Conservation (phyloP, 2,113 vertebrate species). For the Pimephales promelas region DNA sequence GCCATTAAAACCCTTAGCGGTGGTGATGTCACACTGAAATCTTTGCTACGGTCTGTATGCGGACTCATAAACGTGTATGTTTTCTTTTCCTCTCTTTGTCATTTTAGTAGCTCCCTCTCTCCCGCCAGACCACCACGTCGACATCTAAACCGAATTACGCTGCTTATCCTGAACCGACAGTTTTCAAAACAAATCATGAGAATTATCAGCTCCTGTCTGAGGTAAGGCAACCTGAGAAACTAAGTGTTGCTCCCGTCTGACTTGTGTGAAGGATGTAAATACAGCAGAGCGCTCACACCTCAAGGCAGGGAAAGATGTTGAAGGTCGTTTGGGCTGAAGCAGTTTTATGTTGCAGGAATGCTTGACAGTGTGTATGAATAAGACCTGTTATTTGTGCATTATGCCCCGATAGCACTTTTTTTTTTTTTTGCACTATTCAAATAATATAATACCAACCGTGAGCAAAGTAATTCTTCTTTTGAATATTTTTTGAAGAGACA, state of each 20-base stretch:
- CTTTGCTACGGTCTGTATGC: background rate
- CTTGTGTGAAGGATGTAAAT: constrained; percentile 31
- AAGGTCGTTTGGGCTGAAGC: constrained; percentile 32
- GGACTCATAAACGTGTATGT: background rate
- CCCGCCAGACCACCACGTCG: background rate
- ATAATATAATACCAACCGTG: background rate
- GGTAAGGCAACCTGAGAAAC: background rate
- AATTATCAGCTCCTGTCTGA: background rate
- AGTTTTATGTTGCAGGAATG: background rate
- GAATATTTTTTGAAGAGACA: background rate
- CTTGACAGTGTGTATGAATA: background rate
- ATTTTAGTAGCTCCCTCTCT: constrained; percentile 14
- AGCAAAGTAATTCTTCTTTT: background rate
- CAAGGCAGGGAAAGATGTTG: background rate
- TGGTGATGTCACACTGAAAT: background rate
- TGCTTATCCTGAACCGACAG: background rate
- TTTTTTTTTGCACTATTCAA: background rate
- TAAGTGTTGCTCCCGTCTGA: constrained; percentile 8
- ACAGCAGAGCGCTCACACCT: background rate
- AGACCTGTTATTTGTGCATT: background rate
- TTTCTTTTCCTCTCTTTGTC: background rate
- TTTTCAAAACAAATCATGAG: constrained; percentile 4
- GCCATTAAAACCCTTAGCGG: background rate
- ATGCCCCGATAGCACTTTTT: no score
- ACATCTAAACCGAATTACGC: constrained; percentile 10